Conservation (phyloP, 2,113 vertebrate genomes). For the Suncus etruscus region DNA sequence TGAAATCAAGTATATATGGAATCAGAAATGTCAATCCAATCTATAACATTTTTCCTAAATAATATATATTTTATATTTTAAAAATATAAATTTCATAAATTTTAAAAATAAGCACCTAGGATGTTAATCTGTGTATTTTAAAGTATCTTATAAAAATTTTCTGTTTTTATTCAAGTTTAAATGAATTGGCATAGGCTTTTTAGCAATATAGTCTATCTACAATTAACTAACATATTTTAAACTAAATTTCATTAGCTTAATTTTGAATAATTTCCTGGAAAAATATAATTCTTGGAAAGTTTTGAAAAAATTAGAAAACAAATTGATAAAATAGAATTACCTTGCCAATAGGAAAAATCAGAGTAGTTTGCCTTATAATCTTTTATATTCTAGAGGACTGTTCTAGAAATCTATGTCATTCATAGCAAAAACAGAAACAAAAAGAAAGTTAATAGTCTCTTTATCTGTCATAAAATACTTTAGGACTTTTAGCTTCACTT, state of each 20-base stretch:
- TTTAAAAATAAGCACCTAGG: neutral
- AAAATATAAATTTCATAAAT: too few relatives aligned
- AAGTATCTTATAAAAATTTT: constrained; percentile 52
- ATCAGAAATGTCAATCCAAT: constrained; percentile 37
- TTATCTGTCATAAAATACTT: constrained; percentile 17
- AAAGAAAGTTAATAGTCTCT: constrained; percentile 17
- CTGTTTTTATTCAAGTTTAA: constrained; percentile 30
- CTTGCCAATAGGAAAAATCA: neutral
- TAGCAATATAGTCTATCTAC: neutral
- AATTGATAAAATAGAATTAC: constrained; percentile 57
- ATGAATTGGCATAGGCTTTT: constrained; percentile 25
- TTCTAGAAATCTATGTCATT: constrained; percentile 27
- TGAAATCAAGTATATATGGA: neutral
- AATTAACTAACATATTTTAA: constrained; percentile 30
- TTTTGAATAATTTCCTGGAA: constrained; percentile 38
- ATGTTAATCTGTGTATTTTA: constrained; percentile 56
- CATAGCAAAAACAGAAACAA: constrained; percentile 16
- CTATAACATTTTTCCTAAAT: constrained; percentile 18
- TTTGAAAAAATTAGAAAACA: constrained; percentile 34
- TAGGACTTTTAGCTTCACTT: constrained; percentile 34
- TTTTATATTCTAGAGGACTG: neutral
- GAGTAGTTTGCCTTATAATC: constrained; percentile 44
- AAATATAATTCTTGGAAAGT: constrained; percentile 45
- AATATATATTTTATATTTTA: neutral
- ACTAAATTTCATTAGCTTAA: constrained; percentile 45